phyloP scores from a whole-genome alignment of 1,140 invertebrate genomes.

The Drosophila novamexicana region DNA sequence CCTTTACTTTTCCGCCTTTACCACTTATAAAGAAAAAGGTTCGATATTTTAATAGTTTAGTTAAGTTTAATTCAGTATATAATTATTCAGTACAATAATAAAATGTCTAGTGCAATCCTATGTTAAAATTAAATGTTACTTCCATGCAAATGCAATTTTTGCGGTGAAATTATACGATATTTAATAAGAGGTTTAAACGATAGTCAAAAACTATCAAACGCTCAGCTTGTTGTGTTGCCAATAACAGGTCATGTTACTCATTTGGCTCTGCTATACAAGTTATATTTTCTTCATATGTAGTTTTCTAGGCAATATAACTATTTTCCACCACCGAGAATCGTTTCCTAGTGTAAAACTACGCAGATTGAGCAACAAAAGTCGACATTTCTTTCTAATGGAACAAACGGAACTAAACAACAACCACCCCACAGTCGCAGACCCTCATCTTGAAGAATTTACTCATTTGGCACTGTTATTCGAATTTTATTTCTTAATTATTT shows the following conservation, averaged over 20 bases:
- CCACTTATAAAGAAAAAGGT: too few relatives aligned
- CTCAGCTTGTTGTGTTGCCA: too few relatives aligned
- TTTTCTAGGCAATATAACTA: background rate
- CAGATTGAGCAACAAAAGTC: background rate
- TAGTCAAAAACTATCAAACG: background rate
- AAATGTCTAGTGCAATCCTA: slow-evolving; percentile 37
- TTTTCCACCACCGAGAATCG: background rate
- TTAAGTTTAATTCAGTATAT: too few relatives aligned
- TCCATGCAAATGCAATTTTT: too few relatives aligned
- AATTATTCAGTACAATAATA: too few relatives aligned
- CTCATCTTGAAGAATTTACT: background rate
- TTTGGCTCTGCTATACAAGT: background rate
- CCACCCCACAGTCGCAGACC: too few relatives aligned
- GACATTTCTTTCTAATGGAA: too few relatives aligned
- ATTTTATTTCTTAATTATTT: background rate
- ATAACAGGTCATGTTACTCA: background rate
- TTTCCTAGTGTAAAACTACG: background rate
- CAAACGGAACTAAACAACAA: too few relatives aligned
- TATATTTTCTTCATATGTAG: background rate
- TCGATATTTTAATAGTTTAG: too few relatives aligned
- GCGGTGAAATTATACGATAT: slow-evolving; percentile 84
- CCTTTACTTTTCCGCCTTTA: too few relatives aligned
- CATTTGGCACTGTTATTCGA: background rate
- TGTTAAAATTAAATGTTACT: slow-evolving; percentile 45
- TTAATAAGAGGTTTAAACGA: background rate